Percentiles rank a stretch among this genome's conserved stretches.
Conservation (phyloP, 2,888 invertebrate genomes). For the Helleia helle region DNA sequence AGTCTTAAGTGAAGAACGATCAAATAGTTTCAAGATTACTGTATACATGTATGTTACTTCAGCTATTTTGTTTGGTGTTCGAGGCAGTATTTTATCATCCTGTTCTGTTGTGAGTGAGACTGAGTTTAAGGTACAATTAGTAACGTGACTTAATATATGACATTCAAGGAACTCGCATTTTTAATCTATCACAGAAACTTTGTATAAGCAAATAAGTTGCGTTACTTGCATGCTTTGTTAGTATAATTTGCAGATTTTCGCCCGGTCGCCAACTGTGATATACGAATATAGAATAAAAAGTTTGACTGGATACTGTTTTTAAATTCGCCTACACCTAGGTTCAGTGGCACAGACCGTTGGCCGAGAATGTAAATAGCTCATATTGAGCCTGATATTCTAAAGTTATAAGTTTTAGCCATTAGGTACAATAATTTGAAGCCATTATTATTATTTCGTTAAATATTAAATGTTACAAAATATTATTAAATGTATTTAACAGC, state of each 20-base stretch:
- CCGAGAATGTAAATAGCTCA: constrained; percentile 67
- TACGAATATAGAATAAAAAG: constrained; percentile 38
- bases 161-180: constrained; percentile 33
- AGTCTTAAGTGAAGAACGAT: constrained; percentile 56
- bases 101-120: constrained; percentile 66
- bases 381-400: constrained; percentile 68
- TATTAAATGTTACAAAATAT: constrained; percentile 47
- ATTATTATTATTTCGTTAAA: constrained; percentile 51
- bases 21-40: constrained; percentile 55
- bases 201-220: constrained; percentile 54
- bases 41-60: constrained; percentile 39
- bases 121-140: constrained; percentile 63
- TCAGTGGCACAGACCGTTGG: constrained; percentile 48
- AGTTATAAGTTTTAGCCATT: constrained; percentile 53
- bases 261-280: constrained; percentile 70
- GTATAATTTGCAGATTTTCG: constrained; percentile 69
- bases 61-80: constrained; percentile 36
- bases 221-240: constrained; percentile 64
- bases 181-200: constrained; percentile 31
- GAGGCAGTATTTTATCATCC: constrained; percentile 68
- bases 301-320: constrained; percentile 36
- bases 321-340: constrained; percentile 48
- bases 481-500: constrained; percentile 45
- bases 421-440: constrained; percentile 53
- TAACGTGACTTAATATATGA: constrained; percentile 50